Evolutionary conservation across 2,888 invertebrate genomes (phyloP).

Genomic region (Drosophila nr. fundita): DNA sequence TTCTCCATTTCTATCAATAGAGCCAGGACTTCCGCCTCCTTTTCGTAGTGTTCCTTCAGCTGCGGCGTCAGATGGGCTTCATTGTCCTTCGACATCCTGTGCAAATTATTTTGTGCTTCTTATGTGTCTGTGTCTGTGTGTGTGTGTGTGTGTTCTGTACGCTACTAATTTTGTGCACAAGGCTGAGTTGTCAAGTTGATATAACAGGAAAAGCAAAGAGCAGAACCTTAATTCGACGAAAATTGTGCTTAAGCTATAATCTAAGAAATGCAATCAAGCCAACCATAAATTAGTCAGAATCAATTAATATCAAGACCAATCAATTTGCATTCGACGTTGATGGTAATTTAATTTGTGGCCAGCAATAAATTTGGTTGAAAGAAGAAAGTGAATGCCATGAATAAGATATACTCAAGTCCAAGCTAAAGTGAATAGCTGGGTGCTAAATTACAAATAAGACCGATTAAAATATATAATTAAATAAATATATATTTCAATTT

Average conservation of each 20-base stretch:
- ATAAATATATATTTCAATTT: neutral
- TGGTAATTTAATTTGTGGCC: slow-evolving; percentile 55
- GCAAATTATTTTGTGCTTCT: neutral
- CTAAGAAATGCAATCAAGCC: slow-evolving; percentile 9
- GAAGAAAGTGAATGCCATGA: slow-evolving; percentile 14
- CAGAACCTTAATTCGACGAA: neutral
- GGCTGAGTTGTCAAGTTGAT: slow-evolving; percentile 1
- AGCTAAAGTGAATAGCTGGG: neutral
- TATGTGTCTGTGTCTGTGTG: neutral
- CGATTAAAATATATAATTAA: neutral
- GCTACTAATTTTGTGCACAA: slow-evolving; percentile 3
- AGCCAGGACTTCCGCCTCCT: slow-evolving; percentile 60
- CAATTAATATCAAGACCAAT: slow-evolving; percentile 40
- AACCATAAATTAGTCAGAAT: slow-evolving; percentile 31
- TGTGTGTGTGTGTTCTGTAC: slow-evolving; percentile 11
- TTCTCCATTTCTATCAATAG: slow-evolving; percentile 66
- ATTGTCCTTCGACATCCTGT: slow-evolving; percentile 13
- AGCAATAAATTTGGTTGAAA: slow-evolving; percentile 32
- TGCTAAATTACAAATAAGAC: neutral
- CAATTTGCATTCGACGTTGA: slow-evolving; percentile 46
- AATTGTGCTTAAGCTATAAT: slow-evolving; percentile 9
- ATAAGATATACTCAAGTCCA: slow-evolving; percentile 4
- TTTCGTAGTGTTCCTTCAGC: slow-evolving; percentile 59
- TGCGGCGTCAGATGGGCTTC: slow-evolving; percentile 64
- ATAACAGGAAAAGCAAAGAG: neutral